Base-by-base conservation (phyloP, 2,797 vertebrate species). In the Sparus aurata region DNA sequence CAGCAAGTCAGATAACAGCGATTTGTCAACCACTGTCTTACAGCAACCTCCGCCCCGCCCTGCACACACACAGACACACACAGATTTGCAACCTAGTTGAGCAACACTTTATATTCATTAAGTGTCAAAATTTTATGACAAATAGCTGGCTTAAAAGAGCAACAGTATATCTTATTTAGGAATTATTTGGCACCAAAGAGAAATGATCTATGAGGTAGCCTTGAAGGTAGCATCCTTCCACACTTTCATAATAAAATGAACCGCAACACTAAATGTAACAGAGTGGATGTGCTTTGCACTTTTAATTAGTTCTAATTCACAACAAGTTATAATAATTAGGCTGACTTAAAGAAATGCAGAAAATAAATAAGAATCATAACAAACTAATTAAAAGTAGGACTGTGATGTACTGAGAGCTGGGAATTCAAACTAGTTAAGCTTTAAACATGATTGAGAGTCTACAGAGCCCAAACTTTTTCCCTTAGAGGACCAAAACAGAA, bases 91-190 rank as follows among this genome's bases (percentile, higher is more conserved):
- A 82, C 76, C 69, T 69, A 68, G 81, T 78, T 77, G 85, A 84
- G 82, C 69, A 87, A 87, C 75, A 86, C 89, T 92, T 91, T 92
- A 87, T 91, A 90, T 91, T 94, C 91, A 92, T 93, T 89, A 91
- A 83, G 82, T 88, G 89, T 91, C 91, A 91, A 78, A 69, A 84
- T 81, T 82, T 45, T 85, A 77, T 78, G 86, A 91, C 79, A 90
- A 91, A 92, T 88, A 85, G 85, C 87, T 74, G 61, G 61, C 2
- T 83, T 83, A 77, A 90, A 88, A 87, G 81, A 91, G 83, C 76
- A 84, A 87, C 81, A 82, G 80, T 87, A 86, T 74, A 87, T 92
- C 89, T 92, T 88, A 73, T 89, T 87, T 93, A 89, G 57, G 78
- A 66, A 85, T 83, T 62, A 77, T 90, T 80, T 88, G 75, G 73